Conservation (phyloP, 2,797 vertebrate species). For the Huso huso region DNA sequence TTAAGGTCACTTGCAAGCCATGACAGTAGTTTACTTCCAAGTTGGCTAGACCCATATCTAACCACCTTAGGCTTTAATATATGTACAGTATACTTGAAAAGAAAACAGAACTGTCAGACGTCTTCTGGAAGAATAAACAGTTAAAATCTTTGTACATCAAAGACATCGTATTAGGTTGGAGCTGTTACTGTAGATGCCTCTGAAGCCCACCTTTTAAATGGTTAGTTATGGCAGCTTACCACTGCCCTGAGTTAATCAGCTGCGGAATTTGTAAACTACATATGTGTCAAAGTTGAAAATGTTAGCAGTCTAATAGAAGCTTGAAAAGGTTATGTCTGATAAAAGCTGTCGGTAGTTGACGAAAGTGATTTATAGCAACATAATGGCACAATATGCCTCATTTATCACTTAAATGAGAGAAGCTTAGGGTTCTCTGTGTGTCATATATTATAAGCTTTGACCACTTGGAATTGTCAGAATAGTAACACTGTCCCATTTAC, state of each 20-base stretch:
- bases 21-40: conserved; percentile 1
- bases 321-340: conserved; percentile 99
- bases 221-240: conserved; percentile 51
- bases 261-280: conserved; percentile 89
- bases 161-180: too few species aligned
- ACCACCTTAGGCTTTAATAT: too few species aligned
- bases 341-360: conserved; percentile 93
- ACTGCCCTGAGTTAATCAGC: conserved; percentile 89
- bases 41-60: neutral
- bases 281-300: conserved; percentile 97
- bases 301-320: conserved; percentile 92
- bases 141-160: too few species aligned
- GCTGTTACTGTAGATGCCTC: too few species aligned
- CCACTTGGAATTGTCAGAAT: conserved; percentile 77
- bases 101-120: too few species aligned
- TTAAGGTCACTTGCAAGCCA: conserved; percentile 5
- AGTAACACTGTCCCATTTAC: conserved; percentile 56
- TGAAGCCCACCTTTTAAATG: neutral
- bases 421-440: conserved; percentile 84
- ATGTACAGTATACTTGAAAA: too few species aligned
- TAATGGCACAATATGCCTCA: conserved; percentile 97
- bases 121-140: too few species aligned
- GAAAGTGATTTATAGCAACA: conserved; percentile 95
- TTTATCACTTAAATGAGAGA: conserved; percentile 89
- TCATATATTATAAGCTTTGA: conserved; percentile 86